phyloP scores from a whole-genome alignment of 2,113 vertebrate species.

The Myotis yumanensis region DNA sequence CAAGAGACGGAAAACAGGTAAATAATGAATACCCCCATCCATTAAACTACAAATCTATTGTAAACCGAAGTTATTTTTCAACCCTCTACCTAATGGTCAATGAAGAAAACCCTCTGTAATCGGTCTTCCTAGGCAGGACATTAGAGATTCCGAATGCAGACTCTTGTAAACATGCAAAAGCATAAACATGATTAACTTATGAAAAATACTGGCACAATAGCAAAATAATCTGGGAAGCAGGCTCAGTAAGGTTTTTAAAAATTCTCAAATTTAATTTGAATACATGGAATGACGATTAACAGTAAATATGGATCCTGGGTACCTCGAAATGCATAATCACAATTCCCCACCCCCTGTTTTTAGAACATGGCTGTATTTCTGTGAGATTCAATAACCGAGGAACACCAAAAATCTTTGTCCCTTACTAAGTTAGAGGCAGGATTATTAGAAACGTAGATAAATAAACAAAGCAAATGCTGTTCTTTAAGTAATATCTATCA shows the following conservation, averaged over 20 bases:
- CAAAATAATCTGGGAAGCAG: conserved; percentile 65
- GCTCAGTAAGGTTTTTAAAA: conserved; percentile 48
- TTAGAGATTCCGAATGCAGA: conserved; percentile 73
- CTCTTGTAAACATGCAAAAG: conserved; percentile 68
- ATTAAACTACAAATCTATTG: conserved; percentile 84
- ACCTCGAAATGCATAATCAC: conserved; percentile 41
- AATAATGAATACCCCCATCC: conserved; percentile 86
- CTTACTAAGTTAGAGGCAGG: conserved; percentile 70
- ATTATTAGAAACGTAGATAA: conserved; percentile 84
- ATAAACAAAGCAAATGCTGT: conserved; percentile 89
- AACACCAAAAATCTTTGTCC: conserved; percentile 71
- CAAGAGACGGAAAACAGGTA: conserved; percentile 81
- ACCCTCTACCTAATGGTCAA: conserved; percentile 82
- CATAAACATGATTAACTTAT: conserved; percentile 48
- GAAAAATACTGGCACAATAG: conserved; percentile 65
- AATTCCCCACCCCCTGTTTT: conserved; percentile 43
- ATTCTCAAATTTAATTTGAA: conserved; percentile 72
- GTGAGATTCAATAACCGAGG: conserved; percentile 64
- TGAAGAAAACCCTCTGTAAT: conserved; percentile 69
- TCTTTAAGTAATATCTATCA: conserved; percentile 98
- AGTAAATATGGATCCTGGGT: conserved; percentile 56
- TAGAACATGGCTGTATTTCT: conserved; percentile 67
- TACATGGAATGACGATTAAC: conserved; percentile 44
- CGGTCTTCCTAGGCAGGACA: conserved; percentile 72
- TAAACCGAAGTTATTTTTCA: conserved; percentile 85